A percentile compares a stretch with the other conserved stretches of the same genome.
Conservation (phyloP, 2,888 invertebrate species). For the Drosophila pseudotakahashii region DNA sequence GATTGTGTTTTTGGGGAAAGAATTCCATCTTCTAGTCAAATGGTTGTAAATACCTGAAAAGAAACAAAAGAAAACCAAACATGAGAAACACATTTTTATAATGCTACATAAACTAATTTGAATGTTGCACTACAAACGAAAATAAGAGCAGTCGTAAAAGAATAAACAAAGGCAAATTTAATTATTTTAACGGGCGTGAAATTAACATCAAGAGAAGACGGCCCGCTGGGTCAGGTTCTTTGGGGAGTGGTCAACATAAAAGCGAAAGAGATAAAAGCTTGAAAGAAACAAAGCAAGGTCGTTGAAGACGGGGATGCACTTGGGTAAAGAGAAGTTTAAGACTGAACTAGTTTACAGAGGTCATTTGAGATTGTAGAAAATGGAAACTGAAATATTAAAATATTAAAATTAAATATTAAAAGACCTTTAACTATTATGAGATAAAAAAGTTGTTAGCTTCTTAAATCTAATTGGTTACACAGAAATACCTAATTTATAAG, state of each 20-base stretch:
- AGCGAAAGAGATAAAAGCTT: constrained; percentile 14
- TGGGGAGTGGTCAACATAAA: constrained; percentile 30
- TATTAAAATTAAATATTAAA: too few species aligned
- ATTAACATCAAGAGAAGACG: constrained; percentile 40
- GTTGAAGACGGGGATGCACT: constrained; percentile 19
- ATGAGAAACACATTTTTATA: constrained; percentile 49
- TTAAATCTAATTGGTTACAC: not conserved
- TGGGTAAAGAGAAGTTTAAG: constrained; percentile 2
- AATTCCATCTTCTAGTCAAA: constrained; percentile 18
- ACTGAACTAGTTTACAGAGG: constrained; percentile 19
- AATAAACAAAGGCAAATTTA: constrained; percentile 42
- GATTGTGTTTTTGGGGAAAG: constrained; percentile 25
- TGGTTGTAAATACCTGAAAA: constrained; percentile 57
- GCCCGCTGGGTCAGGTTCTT: constrained; percentile 36
- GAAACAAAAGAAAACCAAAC: constrained; percentile 23
- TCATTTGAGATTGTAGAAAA: not conserved
- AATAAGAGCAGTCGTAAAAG: constrained; percentile 36
- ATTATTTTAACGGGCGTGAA: constrained; percentile 49
- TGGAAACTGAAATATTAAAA: too few species aligned
- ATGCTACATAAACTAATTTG: constrained; percentile 36
- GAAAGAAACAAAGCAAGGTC: constrained; percentile 45
- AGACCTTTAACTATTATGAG: too few species aligned
- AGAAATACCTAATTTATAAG: not conserved
- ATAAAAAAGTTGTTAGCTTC: not conserved
- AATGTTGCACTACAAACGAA: constrained; percentile 24